Percentiles rank a stretch among this genome's conserved stretches.
Conservation (phyloP, 2,888 invertebrate species). For the Parnassius mnemosyne region DNA sequence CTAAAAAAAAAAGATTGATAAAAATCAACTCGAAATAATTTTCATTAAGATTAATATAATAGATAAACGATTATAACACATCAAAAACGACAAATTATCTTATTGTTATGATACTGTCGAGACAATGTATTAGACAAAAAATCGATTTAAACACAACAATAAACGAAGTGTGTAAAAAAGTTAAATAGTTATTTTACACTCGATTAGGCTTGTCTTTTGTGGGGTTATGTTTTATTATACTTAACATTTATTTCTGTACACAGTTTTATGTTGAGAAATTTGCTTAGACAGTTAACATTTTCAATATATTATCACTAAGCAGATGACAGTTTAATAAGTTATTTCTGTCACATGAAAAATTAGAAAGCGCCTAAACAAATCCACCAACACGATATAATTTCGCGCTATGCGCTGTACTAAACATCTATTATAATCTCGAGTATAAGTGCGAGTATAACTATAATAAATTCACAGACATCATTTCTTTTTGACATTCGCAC, state of each 20-base stretch:
- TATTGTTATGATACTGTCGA: neutral
- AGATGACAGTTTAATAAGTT: constrained; percentile 57
- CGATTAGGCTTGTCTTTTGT: constrained; percentile 46
- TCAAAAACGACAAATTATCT: neutral
- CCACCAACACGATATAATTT: constrained; percentile 42
- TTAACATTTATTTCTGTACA: constrained; percentile 32
- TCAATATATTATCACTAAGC: constrained; percentile 24
- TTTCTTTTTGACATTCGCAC: constrained; percentile 74
- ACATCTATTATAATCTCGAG: constrained; percentile 39
- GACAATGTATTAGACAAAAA: constrained; percentile 32
- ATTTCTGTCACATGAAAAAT: constrained; percentile 48
- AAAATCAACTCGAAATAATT: no score
- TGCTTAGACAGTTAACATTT: constrained; percentile 47
- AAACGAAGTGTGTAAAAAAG: constrained; percentile 9
- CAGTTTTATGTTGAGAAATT: constrained; percentile 48
- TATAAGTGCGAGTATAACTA: constrained; percentile 39
- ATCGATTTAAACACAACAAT: constrained; percentile 29
- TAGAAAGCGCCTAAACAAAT: constrained; percentile 47
- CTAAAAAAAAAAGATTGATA: no score
- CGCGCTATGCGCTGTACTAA: constrained; percentile 52
- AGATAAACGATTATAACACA: no score
- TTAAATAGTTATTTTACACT: constrained; percentile 37
- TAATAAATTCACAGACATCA: constrained; percentile 55
- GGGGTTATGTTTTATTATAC: constrained; percentile 40
- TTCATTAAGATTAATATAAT: no score